Evolutionary conservation across 2,888 invertebrate species (phyloP), one percentile per base, ranked within the genome.

Genomic region (Amorpha juglandis): DNA sequence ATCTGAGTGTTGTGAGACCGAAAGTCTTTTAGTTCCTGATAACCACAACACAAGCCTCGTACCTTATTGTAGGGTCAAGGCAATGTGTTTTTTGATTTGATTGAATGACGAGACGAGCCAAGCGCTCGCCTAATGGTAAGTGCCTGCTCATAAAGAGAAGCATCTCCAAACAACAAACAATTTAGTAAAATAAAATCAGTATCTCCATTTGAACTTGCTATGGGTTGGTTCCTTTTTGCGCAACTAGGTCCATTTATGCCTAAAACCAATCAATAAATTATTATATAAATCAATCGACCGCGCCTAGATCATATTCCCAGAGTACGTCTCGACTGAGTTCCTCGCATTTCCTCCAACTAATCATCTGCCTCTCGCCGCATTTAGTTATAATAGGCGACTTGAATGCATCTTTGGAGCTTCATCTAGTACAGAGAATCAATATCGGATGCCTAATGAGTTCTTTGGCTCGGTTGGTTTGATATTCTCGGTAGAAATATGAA

Each of bases 331-430:
- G 14, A 8, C 14, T 27, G 27, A 21, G 6, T 8, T 19, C 4
- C 33, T 33, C 27, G 27, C 21, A 52, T 12, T 12, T 52, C 27
- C 33, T n/a, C 52, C 52, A 63, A 63, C 63, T 63, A 63, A 63
- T 63, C 52, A 52, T 21, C 16, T 51, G 51, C 51, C 63, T 50
- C 51, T 38, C 51, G 51, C 19, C 63, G 42, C 21, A 63, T 38
- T 14, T n/a, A 42, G 52, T 63, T 51, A 63, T 51, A 51, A 63
- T 63, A 42, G 42, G 21, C 51, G 63, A 51, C 42, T 42, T 45
- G 42, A 51, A 63, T 52, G 63, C 63, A 52, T 63, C 52, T 42
- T 21, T 16, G 35, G 27, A 42, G 33, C 52, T 52, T 7, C 9
- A 51, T 51, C 33, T 21, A 3, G 0, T 4, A 52, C 4, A n/a